phyloP scores from a whole-genome alignment of 2,888 invertebrate species.

The Conops quadrifasciatus region DNA sequence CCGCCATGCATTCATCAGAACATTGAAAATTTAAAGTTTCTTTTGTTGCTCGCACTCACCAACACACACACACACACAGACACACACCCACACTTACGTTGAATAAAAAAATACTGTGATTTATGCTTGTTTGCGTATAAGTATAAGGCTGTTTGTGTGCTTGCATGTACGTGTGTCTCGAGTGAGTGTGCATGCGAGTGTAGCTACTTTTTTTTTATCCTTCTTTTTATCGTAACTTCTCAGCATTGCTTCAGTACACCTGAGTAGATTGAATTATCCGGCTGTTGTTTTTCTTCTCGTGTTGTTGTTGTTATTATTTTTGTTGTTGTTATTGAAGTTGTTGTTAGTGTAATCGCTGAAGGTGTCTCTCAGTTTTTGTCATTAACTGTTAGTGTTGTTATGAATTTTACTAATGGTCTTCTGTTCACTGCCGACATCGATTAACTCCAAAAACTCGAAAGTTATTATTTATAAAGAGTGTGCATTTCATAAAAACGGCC shows the following conservation, averaged over 20 bases:
- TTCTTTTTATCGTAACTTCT: not conserved
- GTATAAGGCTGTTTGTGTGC: constrained; percentile 1
- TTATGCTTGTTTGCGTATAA: not conserved
- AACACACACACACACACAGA: no score
- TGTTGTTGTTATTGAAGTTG: not conserved
- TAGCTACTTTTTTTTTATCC: not conserved
- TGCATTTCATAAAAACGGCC: no score
- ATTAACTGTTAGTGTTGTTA: no score
- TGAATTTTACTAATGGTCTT: no score
- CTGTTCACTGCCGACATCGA: no score
- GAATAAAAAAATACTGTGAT: not conserved
- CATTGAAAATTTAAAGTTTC: constrained; percentile 18
- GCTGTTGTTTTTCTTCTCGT: constrained; percentile 4
- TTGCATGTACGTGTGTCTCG: not conserved
- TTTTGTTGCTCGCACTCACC: constrained; percentile 15
- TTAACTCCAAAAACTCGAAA: no score
- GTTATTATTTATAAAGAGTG: no score
- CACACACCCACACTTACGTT: no score
- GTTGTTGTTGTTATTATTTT: constrained; percentile 16
- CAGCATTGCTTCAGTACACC: not conserved
- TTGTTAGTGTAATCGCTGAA: not conserved
- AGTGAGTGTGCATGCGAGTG: not conserved
- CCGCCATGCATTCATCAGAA: constrained; percentile 16
- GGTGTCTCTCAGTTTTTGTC: no score
- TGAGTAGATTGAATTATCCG: not conserved